A percentile compares a stretch with the other conserved stretches of the same genome.
These are phyloP conservation scores for Melanerpes aurifrons DNA, from an alignment of 2,113 vertebrate genomes.

Conservation along the genomic window DNA sequence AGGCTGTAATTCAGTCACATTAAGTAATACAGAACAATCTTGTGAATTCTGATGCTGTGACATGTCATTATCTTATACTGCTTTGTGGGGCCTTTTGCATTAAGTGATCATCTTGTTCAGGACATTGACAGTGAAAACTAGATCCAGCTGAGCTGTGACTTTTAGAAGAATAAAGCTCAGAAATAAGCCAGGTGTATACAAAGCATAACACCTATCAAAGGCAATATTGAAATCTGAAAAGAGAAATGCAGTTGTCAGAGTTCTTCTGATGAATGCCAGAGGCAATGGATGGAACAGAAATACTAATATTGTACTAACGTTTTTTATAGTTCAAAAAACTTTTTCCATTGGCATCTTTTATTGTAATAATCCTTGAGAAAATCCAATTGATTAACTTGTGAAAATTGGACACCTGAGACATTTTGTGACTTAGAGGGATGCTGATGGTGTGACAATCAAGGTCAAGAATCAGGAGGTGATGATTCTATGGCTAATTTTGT, in stretches of 20 bases:
- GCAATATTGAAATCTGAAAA: constrained; percentile 53
- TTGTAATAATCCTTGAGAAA: constrained; percentile 37
- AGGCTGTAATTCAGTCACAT: constrained; percentile 45
- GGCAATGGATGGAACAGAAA: constrained; percentile 11
- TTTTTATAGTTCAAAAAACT: background rate
- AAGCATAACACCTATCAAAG: constrained; percentile 44
- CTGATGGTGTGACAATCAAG: background rate
- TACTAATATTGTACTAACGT: constrained; percentile 2
- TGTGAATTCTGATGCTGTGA: constrained; percentile 35
- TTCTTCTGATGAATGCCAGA: constrained; percentile 46
- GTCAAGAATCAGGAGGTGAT: background rate
- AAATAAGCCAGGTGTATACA: constrained; percentile 44
- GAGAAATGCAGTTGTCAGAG: constrained; percentile 42
- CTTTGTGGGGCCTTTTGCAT: constrained; percentile 44
- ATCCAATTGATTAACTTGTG: background rate
- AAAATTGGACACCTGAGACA: background rate
- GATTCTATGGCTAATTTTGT: background rate
- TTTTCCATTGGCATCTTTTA: constrained; percentile 11
- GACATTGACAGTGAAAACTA: constrained; percentile 62
- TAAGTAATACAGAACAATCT: constrained; percentile 18
- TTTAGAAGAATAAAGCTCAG: constrained; percentile 54
- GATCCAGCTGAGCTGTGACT: constrained; percentile 42
- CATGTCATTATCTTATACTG: constrained; percentile 29
- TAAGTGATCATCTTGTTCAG: constrained; percentile 35
- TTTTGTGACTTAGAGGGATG: background rate